Evolutionary conservation across 2,797 vertebrate species (phyloP), one percentile per base, ranked within the genome.

Genomic region (Phalanger gymnotis): DNA sequence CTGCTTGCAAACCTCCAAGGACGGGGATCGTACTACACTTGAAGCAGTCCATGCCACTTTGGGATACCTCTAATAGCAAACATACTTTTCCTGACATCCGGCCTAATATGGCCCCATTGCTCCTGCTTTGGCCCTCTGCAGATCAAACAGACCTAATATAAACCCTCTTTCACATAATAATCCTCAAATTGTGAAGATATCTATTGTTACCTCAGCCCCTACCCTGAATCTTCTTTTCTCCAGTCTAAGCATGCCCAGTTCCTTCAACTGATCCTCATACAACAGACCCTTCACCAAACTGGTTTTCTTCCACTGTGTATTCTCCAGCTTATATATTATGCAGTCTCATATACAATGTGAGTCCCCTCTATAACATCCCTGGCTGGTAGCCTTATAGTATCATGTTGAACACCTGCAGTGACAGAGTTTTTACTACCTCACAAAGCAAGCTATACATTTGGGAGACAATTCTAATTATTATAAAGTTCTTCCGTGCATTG

Each of bases 401-500:
- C 55, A 54, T n/a, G 91, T 91, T 87, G 12, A 4, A 10, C 0
- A 54, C 9, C 31, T n/a, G 52, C 22, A 54, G 51, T 40, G n/a
- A 73, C n/a, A 40, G n/a, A 58, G 2, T 40, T 3, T 34, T 34
- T 61, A 5, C 31, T 61, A 34, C 58, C 2, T 61, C 28, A 61
- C 34, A 66, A 47, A 47, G 19, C 40, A 81, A 47, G 27, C 40
- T 81, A 81, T 55, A 90, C 58, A 93, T 57, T 81, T 14, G 1
- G 57, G 5, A 81, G 28, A 53, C 13, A 92, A 19, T 25, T 94
- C 31, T 53, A 66, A 90, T 54, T 52, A 94, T 92, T 47, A 95
- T 57, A 93, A 96, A 28, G 52, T 54, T 91, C 61, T 93, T 93
- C 93, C 53, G 91, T 81, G 53, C 53, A 30, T 9, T 92, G 53